phyloP scores from a whole-genome alignment of 2,888 invertebrate species.

The Athripsodes cinereus region DNA sequence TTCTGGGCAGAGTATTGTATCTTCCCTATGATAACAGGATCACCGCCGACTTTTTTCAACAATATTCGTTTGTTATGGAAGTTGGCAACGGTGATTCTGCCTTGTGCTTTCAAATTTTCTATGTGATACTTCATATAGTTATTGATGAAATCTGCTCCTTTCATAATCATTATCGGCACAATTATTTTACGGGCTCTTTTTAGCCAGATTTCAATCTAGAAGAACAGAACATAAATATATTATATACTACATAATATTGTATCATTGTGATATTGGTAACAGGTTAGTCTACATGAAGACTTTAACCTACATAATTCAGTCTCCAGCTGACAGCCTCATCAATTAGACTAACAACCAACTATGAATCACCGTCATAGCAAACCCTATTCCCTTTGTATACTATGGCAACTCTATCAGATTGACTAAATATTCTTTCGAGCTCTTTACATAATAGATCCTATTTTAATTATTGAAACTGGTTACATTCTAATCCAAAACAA shows the following conservation, averaged over 20 bases:
- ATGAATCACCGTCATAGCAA: too few relatives aligned
- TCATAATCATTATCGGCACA: not conserved
- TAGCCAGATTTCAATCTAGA: not conserved
- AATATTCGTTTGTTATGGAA: not conserved
- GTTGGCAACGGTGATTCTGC: not conserved
- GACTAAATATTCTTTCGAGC: too few relatives aligned
- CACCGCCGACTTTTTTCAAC: not conserved
- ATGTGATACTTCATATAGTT: not conserved
- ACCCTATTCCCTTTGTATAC: too few relatives aligned
- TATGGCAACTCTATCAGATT: too few relatives aligned
- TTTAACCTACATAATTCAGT: too few relatives aligned
- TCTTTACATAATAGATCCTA: too few relatives aligned
- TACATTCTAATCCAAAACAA: too few relatives aligned
- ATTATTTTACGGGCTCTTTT: not conserved
- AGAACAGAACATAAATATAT: not conserved
- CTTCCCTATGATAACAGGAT: not conserved
- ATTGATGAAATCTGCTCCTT: not conserved
- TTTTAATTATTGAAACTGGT: too few relatives aligned
- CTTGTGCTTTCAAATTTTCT: not conserved
- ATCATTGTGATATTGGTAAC: too few relatives aligned
- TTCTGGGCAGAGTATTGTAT: not conserved
- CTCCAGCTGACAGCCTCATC: too few relatives aligned
- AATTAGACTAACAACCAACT: too few relatives aligned
- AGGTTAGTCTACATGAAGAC: too few relatives aligned
- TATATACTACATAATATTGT: not conserved